phyloP scores from a whole-genome alignment of 2,888 invertebrate genomes.

The Pseudanteris insignis region DNA sequence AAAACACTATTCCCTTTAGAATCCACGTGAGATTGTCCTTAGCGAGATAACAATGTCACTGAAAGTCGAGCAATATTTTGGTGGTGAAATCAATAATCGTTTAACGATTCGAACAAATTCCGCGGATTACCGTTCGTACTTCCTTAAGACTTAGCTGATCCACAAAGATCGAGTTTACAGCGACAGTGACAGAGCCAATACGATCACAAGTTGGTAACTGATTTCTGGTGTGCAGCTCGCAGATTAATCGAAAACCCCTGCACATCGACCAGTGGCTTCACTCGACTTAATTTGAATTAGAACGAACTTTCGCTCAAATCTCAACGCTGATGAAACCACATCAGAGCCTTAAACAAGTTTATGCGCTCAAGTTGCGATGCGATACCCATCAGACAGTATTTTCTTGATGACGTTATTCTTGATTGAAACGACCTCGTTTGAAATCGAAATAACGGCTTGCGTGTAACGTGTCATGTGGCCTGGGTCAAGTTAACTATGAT shows the following conservation, averaged over 20 bases:
- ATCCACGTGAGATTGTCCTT: no score
- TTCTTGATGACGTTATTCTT: slow-evolving; percentile 24
- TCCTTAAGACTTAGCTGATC: slow-evolving; percentile 36
- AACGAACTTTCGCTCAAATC: slow-evolving; percentile 50
- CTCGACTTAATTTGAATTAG: slow-evolving; percentile 55
- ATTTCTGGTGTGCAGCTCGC: slow-evolving; percentile 32
- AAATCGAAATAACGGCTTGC: no score
- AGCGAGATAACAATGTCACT: no score
- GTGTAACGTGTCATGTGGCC: no score
- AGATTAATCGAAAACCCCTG: slow-evolving; percentile 36
- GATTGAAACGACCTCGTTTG: neutral
- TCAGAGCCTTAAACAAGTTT: slow-evolving; percentile 43
- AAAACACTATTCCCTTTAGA: no score
- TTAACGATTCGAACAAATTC: slow-evolving; percentile 14
- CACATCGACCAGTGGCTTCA: slow-evolving; percentile 52
- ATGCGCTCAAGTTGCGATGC: slow-evolving; percentile 29
- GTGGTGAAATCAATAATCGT: slow-evolving; percentile 8
- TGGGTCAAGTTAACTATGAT: no score
- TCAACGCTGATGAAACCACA: slow-evolving; percentile 52
- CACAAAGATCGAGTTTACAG: slow-evolving; percentile 27
- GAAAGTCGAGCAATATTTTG: slow-evolving; percentile 12
- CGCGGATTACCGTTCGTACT: slow-evolving; percentile 15
- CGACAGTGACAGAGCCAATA: slow-evolving; percentile 38
- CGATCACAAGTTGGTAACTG: slow-evolving; percentile 40
- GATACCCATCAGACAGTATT: slow-evolving; percentile 17